Evolutionary conservation across 2,888 invertebrate genomes (phyloP).

Genomic region (Argynnis bischoffii): DNA sequence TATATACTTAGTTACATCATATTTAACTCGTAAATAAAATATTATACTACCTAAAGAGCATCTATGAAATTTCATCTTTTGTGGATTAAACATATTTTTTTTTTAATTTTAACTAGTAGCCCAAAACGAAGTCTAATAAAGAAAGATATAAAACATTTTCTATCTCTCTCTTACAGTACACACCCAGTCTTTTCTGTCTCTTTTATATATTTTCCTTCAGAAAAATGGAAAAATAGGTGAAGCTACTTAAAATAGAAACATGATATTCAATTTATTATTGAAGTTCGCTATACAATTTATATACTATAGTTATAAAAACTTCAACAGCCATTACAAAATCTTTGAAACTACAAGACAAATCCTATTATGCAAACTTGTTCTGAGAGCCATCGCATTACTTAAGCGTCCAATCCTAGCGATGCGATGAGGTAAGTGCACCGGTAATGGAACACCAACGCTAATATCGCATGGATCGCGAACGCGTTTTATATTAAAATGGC

Average conservation of each 20-base stretch:
- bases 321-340: constrained; percentile 24
- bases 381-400: constrained; percentile 41
- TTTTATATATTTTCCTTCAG: no score
- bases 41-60: no score
- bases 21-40: no score
- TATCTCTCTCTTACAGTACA: no score
- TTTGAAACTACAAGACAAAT: constrained; percentile 31
- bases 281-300: background rate
- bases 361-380: constrained; percentile 44
- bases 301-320: constrained; percentile 15
- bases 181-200: no score
- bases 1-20: no score
- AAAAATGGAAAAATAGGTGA: no score
- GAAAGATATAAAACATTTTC: no score
- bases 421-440: constrained; percentile 60
- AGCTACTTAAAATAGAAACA: background rate
- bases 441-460: constrained; percentile 50
- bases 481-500: constrained; percentile 67
- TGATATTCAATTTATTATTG: background rate
- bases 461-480: constrained; percentile 63
- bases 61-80: no score
- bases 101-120: no score
- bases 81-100: no score
- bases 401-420: constrained; percentile 59
- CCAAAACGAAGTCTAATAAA: no score